Evolutionary conservation across 2,797 vertebrate genomes (phyloP).

Genomic region (Xiphophorus birchmanni): DNA sequence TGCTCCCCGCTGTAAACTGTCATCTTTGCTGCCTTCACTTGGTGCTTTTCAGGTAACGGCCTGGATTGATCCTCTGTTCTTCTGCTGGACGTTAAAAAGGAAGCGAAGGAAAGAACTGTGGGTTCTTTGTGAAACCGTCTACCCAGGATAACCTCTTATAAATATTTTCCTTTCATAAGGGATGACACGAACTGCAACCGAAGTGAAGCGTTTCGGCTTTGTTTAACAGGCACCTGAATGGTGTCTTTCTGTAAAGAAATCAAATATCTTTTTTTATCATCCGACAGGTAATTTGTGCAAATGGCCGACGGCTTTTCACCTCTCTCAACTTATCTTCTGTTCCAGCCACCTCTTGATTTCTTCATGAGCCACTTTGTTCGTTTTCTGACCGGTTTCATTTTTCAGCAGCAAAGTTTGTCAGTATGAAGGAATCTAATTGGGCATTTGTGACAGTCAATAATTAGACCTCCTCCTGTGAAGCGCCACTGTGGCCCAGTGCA

Average conservation of each 20-base stretch:
- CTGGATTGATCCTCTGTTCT: neutral
- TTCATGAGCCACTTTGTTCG: neutral
- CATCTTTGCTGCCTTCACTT: neutral
- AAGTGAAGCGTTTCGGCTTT: neutral
- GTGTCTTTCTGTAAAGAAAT: neutral
- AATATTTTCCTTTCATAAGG: neutral
- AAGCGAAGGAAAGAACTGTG: neutral
- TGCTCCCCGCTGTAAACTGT: neutral
- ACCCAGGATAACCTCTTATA: neutral
- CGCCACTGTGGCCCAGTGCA: neutral
- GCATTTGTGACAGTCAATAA: neutral
- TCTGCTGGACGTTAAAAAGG: neutral
- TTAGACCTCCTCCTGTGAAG: neutral
- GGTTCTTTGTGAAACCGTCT: neutral
- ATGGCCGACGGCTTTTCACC: neutral
- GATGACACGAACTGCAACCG: neutral
- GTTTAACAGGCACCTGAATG: neutral
- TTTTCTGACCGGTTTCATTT: neutral
- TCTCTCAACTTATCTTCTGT: slow-evolving; percentile 2
- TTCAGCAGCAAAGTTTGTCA: neutral
- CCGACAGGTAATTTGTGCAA: neutral
- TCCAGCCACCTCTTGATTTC: neutral
- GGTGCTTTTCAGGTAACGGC: neutral
- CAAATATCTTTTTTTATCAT: neutral
- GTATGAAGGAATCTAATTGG: neutral